Percentiles rank a stretch among this genome's conserved stretches.
Evolutionary conservation across 1,140 invertebrate species (phyloP).

Genomic region (Drosophila nasuta): DNA sequence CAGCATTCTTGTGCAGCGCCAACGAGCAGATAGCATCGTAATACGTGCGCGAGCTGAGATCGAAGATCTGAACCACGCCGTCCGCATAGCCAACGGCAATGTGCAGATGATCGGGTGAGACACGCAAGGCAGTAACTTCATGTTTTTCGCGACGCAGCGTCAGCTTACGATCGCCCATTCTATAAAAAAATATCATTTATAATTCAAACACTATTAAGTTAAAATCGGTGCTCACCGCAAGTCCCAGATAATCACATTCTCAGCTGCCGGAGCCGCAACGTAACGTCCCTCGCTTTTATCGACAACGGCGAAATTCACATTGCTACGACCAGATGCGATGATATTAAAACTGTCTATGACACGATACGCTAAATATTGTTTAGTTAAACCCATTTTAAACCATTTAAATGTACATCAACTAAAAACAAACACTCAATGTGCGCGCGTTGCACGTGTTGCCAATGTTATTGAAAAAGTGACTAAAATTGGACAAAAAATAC

Average conservation of each 20-base stretch:
- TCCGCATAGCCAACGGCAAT: conserved; percentile 96
- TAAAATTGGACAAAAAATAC: conserved; percentile 38
- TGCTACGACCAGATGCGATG: conserved; percentile 92
- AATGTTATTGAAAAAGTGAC: conserved; percentile 37
- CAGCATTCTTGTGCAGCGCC: conserved; percentile 94
- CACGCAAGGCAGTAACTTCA: conserved; percentile 90
- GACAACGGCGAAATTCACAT: conserved; percentile 91
- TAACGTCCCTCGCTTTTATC: conserved; percentile 92
- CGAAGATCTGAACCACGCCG: conserved; percentile 94
- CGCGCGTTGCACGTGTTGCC: conserved; percentile 66
- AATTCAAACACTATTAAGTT: background rate
- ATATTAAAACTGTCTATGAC: conserved; percentile 94
- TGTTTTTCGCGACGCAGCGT: conserved; percentile 91
- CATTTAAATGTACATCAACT: conserved; percentile 38
- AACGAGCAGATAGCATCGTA: conserved; percentile 89
- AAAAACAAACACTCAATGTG: conserved; percentile 20
- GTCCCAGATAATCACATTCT: conserved; percentile 98
- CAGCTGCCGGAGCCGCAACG: conserved; percentile 95
- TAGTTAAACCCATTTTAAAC: conserved; percentile 95
- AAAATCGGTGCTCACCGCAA: conserved; percentile 85
- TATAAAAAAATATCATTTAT: conserved; percentile 25
- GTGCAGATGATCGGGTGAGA: conserved; percentile 90
- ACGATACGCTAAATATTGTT: conserved; percentile 97
- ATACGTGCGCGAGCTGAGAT: conserved; percentile 88
- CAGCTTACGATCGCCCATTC: conserved; percentile 94